phyloP scores from a whole-genome alignment of 2,113 vertebrate genomes.

The Rhegmatorhina hoffmannsi region DNA sequence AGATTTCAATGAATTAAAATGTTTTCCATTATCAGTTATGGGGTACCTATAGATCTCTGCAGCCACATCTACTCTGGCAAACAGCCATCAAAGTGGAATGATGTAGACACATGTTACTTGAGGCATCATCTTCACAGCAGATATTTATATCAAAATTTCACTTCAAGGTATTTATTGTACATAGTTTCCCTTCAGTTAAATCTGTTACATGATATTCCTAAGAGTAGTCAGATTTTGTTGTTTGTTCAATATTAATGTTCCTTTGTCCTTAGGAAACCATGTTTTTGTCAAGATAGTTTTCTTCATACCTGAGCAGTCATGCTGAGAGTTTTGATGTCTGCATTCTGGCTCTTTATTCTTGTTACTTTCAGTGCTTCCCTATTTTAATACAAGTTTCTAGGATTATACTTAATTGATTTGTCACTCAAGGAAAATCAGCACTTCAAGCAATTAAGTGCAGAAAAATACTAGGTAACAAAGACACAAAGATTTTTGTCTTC shows the following conservation, averaged over 20 bases:
- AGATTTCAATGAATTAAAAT: not conserved
- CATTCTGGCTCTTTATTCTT: slow-evolving; percentile 71
- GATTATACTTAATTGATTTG: slow-evolving; percentile 80
- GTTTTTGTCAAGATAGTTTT: slow-evolving; percentile 45
- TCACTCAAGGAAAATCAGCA: slow-evolving; percentile 75
- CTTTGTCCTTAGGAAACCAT: slow-evolving; percentile 11
- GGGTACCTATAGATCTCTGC: not conserved
- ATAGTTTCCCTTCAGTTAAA: not conserved
- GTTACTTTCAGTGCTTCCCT: slow-evolving; percentile 71
- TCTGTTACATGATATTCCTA: not conserved
- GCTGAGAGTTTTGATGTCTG: slow-evolving; percentile 69
- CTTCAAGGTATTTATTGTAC: slow-evolving; percentile 2
- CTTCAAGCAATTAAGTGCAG: slow-evolving; percentile 76
- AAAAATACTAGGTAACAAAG: slow-evolving; percentile 77
- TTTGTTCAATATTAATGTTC: slow-evolving; percentile 27
- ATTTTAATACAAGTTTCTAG: slow-evolving; percentile 73
- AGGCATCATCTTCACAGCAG: slow-evolving; percentile 6
- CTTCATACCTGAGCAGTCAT: slow-evolving; percentile 21
- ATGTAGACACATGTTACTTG: not conserved
- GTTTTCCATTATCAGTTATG: not conserved
- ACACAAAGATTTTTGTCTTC: slow-evolving; percentile 72
- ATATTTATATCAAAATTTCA: slow-evolving; percentile 13
- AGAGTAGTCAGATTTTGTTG: not conserved
- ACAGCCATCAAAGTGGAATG: not conserved
- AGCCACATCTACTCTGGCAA: not conserved